phyloP scores from a whole-genome alignment of 2,797 vertebrate species.

The Xenops minutus region DNA sequence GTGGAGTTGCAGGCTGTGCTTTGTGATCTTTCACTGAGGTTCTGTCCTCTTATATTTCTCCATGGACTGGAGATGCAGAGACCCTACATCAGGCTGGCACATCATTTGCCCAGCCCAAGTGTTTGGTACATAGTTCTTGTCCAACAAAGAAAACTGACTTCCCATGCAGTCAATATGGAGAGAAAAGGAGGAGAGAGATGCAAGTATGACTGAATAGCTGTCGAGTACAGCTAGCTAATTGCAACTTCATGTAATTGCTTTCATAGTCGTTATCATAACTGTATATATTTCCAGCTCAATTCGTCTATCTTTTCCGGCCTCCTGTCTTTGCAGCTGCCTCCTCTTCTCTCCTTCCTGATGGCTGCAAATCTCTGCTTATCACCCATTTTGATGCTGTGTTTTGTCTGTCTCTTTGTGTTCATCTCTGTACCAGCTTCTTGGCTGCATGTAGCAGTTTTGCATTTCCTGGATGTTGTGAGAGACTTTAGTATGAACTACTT shows the following conservation, averaged over 20 bases:
- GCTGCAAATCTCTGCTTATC: conserved; percentile 78
- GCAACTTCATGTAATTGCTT: conserved; percentile 54
- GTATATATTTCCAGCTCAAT: conserved; percentile 68
- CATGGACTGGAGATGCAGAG: background rate
- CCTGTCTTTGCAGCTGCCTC: conserved; percentile 74
- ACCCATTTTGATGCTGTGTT: conserved; percentile 72
- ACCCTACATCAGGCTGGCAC: background rate
- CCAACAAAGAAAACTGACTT: conserved; percentile 5
- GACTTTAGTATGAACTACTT: conserved; percentile 22
- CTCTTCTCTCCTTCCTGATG: conserved; percentile 69
- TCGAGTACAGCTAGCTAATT: conserved; percentile 28
- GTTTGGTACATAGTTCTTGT: background rate
- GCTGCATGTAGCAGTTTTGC: background rate
- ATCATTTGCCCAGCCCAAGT: background rate
- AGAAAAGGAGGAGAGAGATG: conserved; percentile 13
- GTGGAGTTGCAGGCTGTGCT: background rate
- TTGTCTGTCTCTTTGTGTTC: conserved; percentile 74
- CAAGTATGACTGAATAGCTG: conserved; percentile 36
- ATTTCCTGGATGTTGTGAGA: conserved; percentile 45
- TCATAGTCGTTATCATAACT: conserved; percentile 4
- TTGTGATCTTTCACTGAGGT: background rate
- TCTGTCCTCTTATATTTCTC: background rate
- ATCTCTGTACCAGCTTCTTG: conserved; percentile 52
- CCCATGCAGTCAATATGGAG: background rate
- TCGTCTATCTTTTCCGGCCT: conserved; percentile 64